These are phyloP conservation scores for Lepilemur ruficaudatus DNA, from an alignment of 2,797 vertebrate species.

Conservation along the genomic window DNA sequence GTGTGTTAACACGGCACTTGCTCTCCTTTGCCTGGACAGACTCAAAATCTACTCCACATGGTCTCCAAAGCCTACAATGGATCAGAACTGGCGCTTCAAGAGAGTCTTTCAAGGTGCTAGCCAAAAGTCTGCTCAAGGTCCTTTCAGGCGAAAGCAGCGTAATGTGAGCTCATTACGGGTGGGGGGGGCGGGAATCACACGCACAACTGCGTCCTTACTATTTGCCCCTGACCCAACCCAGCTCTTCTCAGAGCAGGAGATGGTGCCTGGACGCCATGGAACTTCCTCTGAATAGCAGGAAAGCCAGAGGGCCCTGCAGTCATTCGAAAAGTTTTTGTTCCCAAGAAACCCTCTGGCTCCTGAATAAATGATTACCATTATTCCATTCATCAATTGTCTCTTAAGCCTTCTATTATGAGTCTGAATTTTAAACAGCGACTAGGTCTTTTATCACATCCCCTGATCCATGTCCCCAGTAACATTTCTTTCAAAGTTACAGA, in stretches of 20 bases:
- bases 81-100: not conserved
- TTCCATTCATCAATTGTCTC: not conserved
- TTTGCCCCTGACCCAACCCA: not conserved
- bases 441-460: not conserved
- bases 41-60: not conserved
- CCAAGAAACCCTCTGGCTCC: not conserved
- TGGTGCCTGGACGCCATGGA: not conserved
- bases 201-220: not conserved
- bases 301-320: not conserved
- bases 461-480: slow-evolving; percentile 33
- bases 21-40: not conserved
- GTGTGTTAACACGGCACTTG: not conserved
- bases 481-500: slow-evolving; percentile 11
- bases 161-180: not conserved
- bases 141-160: not conserved
- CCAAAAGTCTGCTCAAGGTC: not conserved
- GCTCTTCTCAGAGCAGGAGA: not conserved
- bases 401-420: slow-evolving; percentile 37
- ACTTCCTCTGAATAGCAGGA: not conserved
- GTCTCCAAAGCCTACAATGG: not conserved
- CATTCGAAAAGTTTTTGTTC: not conserved
- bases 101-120: not conserved
- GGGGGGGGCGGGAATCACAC: not conserved
- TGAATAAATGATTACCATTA: not conserved
- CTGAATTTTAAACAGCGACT: slow-evolving; percentile 41